Evolutionary conservation across 2,888 invertebrate species (phyloP).

Genomic region (Rhabditoides inermis): DNA sequence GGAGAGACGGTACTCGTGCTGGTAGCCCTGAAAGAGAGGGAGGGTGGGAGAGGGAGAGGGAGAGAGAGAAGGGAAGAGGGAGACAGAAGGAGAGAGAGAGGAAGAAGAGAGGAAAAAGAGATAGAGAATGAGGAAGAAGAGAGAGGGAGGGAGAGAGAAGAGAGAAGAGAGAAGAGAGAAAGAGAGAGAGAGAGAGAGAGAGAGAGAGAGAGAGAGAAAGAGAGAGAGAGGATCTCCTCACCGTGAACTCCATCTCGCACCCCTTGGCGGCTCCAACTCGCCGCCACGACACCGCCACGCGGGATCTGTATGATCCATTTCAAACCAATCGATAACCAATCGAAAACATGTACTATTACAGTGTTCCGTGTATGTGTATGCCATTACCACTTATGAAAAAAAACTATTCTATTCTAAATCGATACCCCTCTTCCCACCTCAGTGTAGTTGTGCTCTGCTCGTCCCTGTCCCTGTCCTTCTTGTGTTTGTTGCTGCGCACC

Average conservation of each 20-base stretch:
- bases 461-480: conserved; percentile 23
- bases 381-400: too few species aligned
- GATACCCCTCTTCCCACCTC: not conserved
- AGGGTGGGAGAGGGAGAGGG: not conserved
- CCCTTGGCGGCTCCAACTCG: conserved; percentile 13
- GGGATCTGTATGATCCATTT: too few species aligned
- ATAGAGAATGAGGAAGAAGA: too few species aligned
- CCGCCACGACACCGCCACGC: conserved; percentile 10
- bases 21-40: conserved; percentile 39
- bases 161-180: not conserved
- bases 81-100: not conserved
- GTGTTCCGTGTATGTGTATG: too few species aligned
- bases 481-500: conserved; percentile 28
- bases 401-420: not conserved
- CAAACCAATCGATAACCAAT: too few species aligned
- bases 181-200: not conserved
- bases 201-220: not conserved
- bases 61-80: not conserved
- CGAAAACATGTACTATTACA: too few species aligned
- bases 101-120: not conserved
- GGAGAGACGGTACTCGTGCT: conserved; percentile 40
- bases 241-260: conserved; percentile 20
- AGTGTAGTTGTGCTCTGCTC: conserved; percentile 27
- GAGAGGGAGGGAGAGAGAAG: not conserved
- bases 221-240: not conserved